Evolutionary conservation across 2,113 vertebrate genomes (phyloP).

Genomic region (Manacus vitellinus): DNA sequence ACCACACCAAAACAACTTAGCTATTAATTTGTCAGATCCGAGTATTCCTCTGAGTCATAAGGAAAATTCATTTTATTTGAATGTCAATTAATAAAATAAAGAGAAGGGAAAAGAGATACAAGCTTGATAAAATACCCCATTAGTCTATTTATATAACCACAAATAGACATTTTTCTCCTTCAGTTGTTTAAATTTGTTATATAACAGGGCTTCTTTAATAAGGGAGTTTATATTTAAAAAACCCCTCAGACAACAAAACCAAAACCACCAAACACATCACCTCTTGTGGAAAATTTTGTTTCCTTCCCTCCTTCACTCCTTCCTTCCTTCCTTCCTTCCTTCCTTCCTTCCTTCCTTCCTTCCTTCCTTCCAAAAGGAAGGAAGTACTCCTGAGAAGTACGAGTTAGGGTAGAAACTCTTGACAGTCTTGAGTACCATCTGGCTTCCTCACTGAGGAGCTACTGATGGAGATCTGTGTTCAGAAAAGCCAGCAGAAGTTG

Average conservation of each 20-base stretch:
- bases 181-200: background rate
- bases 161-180: background rate
- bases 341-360: too few relatives aligned
- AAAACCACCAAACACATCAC: background rate
- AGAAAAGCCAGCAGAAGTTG: background rate
- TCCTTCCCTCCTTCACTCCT: background rate
- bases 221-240: background rate
- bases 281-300: background rate
- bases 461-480: background rate
- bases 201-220: background rate
- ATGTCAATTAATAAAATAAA: slow-evolving; percentile 13
- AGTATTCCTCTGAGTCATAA: slow-evolving; percentile 36
- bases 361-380: too few relatives aligned
- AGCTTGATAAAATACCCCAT: background rate
- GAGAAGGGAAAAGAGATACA: background rate
- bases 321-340: background rate
- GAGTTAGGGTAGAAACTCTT: background rate
- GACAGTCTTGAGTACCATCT: background rate
- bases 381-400: too few relatives aligned
- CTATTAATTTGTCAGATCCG: slow-evolving; percentile 51
- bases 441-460: background rate
- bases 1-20: slow-evolving; percentile 9
- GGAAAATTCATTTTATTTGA: slow-evolving; percentile 34
- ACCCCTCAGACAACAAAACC: accelerated
- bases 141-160: background rate